Evolutionary conservation across 2,888 invertebrate genomes (phyloP), one percentile per base, ranked within the genome.

Genomic region (Drosophila pseudotakahashii): DNA sequence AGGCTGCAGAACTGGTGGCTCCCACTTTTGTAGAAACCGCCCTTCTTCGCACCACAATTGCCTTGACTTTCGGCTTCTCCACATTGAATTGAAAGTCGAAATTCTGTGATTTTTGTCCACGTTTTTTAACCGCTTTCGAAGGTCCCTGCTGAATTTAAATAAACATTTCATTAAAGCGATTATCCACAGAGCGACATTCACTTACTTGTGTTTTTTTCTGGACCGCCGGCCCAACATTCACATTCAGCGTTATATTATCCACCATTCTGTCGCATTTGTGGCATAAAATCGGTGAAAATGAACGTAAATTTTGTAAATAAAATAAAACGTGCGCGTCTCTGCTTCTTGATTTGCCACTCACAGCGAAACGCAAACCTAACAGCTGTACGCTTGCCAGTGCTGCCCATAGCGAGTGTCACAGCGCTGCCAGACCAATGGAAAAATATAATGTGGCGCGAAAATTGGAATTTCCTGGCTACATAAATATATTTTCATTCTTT

Each of bases 21-120:
- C 5, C 47, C 10, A 11, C 14, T 14, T 30, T 47, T 10, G 30
- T 6, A 1, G 30, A n/a, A 9, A n/a, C 7, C 11, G 32, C 53
- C 19, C 16, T 64, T 30, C 54, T 39, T 2, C 91, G 80, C 9
- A 91, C 88, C 3, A 91, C 91, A 47, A 92, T 50, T 0, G 92
- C 92, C 73, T 91, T 92, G 0, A 89, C 79, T 50, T 90, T 91
- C 3, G 88, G 87, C 39, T 81, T 76, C 0, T 80, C 84, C 2
- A 6, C 50, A 61, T 80, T 73, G 39, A 88, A 82, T 23, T 88
- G 68, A 26, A 82, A 88, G 3, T 74, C 76, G 6, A 77, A 74
- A n/a, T 51, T 51, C n/a, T 36, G 10, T 0, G 71, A 14, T 3
- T 3, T 10, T 19, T 41, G 60, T 14, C 9, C 69, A 47, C 45